These are phyloP conservation scores for Parelbella ahira DNA, from an alignment of 2,888 invertebrate species.

Conservation along the genomic window DNA sequence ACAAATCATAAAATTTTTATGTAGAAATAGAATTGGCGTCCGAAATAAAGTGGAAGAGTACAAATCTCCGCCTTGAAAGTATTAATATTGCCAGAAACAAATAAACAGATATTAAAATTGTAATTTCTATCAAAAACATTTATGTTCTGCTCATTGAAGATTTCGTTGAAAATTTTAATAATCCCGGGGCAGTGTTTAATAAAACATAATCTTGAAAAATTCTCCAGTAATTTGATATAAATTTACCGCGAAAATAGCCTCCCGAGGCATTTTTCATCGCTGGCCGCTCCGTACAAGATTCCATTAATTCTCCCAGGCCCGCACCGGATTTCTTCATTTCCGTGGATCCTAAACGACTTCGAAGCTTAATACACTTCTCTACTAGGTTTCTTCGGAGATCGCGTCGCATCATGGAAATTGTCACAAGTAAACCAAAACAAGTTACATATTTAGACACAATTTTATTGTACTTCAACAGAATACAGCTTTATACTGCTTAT, in stretches of 20 bases:
- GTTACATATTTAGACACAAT: too few relatives aligned
- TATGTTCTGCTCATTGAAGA: slow-evolving; percentile 17
- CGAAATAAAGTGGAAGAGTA: not conserved
- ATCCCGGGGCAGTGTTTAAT: slow-evolving; percentile 21
- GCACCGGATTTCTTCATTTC: slow-evolving; percentile 66
- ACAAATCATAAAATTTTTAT: too few relatives aligned
- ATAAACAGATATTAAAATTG: slow-evolving; percentile 12
- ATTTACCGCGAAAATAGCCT: slow-evolving; percentile 34
- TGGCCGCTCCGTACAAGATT: slow-evolving; percentile 43
- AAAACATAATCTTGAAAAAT: slow-evolving; percentile 25
- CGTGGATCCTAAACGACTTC: slow-evolving; percentile 41
- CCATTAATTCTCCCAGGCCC: slow-evolving; percentile 49
- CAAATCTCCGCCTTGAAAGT: not conserved
- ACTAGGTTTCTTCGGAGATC: slow-evolving; percentile 18
- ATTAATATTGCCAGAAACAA: slow-evolving; percentile 1
- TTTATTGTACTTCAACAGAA: too few relatives aligned
- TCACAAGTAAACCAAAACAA: too few relatives aligned
- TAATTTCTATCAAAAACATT: slow-evolving; percentile 23
- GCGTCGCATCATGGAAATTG: slow-evolving; percentile 4
- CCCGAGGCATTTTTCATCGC: slow-evolving; percentile 43
- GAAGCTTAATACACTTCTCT: slow-evolving; percentile 30
- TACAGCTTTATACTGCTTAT: too few relatives aligned
- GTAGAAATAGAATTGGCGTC: too few relatives aligned
- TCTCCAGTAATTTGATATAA: slow-evolving; percentile 25
- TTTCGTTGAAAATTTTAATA: slow-evolving; percentile 21